These are phyloP conservation scores for Gephyroberyx darwinii DNA, from an alignment of 2,797 vertebrate genomes.

Conservation along the genomic window DNA sequence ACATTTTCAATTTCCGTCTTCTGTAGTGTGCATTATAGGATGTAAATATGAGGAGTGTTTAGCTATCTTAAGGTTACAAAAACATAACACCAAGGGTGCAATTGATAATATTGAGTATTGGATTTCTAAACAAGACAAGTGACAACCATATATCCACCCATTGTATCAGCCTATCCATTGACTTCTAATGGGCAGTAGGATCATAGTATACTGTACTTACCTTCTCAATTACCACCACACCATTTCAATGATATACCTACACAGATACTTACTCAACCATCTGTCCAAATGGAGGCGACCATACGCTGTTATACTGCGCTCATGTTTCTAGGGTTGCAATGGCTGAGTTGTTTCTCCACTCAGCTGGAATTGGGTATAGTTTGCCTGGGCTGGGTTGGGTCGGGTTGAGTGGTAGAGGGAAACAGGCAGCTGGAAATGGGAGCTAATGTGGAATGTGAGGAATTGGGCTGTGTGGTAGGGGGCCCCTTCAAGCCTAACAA, in stretches of 20 bases:
- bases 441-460: conserved; percentile 87
- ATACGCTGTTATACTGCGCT: conserved; percentile 5
- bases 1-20: too few relatives aligned
- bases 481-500: conserved; percentile 88
- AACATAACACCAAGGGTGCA: too few relatives aligned
- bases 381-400: conserved; percentile 62
- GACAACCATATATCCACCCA: background rate
- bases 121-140: too few relatives aligned
- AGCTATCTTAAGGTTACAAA: too few relatives aligned
- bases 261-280: conserved; percentile 11
- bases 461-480: conserved; percentile 85
- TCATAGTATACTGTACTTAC: background rate
- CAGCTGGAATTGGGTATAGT: conserved; percentile 41
- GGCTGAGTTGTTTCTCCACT: conserved; percentile 19
- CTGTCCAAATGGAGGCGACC: conserved; percentile 17
- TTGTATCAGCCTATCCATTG: background rate
- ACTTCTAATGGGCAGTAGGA: background rate
- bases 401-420: conserved; percentile 70
- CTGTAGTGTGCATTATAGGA: too few relatives aligned
- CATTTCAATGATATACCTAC: conserved; percentile 9
- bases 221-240: conserved; percentile 1
- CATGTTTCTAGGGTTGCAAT: conserved; percentile 14
- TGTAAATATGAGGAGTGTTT: too few relatives aligned
- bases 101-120: too few relatives aligned
- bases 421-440: conserved; percentile 84